These are phyloP conservation scores for Plutella xylostella DNA, from an alignment of 2,888 invertebrate species.

Conservation along the genomic window DNA sequence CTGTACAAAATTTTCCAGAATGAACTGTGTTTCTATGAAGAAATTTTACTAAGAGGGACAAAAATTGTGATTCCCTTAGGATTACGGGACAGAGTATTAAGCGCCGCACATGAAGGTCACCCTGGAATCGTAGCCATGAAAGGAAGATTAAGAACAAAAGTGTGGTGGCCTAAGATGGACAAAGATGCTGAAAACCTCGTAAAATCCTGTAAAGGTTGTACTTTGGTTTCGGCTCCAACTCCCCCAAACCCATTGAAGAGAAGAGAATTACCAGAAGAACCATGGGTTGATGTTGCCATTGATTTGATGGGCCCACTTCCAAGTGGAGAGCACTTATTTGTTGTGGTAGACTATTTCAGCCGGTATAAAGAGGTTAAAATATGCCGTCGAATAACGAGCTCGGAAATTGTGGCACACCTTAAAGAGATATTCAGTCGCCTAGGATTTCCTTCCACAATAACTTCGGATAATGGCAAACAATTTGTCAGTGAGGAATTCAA, in stretches of 20 bases:
- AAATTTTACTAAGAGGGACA: conserved; percentile 18
- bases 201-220: conserved; percentile 18
- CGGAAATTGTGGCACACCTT: neutral
- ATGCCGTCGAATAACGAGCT: neutral
- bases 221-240: conserved; percentile 15
- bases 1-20: conserved; percentile 18
- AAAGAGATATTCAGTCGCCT: conserved; percentile 13
- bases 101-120: conserved; percentile 29
- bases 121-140: conserved; percentile 33
- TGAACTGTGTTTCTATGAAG: conserved; percentile 25
- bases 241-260: conserved; percentile 11
- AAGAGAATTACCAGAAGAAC: conserved; percentile 9
- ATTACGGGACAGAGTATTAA: conserved; percentile 14
- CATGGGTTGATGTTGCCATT: conserved; percentile 9
- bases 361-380: conserved; percentile 10
- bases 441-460: conserved; percentile 17
- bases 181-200: conserved; percentile 19
- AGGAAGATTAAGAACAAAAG: conserved; percentile 27
- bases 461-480: conserved; percentile 21
- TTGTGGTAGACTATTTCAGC: conserved; percentile 8
- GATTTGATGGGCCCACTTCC: conserved; percentile 10
- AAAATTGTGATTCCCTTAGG: conserved; percentile 19
- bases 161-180: conserved; percentile 33
- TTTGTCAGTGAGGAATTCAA: conserved; percentile 20
- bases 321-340: conserved; percentile 4